Evolutionary conservation across 2,113 vertebrate genomes (phyloP).

Genomic region (Vulpes vulpes): DNA sequence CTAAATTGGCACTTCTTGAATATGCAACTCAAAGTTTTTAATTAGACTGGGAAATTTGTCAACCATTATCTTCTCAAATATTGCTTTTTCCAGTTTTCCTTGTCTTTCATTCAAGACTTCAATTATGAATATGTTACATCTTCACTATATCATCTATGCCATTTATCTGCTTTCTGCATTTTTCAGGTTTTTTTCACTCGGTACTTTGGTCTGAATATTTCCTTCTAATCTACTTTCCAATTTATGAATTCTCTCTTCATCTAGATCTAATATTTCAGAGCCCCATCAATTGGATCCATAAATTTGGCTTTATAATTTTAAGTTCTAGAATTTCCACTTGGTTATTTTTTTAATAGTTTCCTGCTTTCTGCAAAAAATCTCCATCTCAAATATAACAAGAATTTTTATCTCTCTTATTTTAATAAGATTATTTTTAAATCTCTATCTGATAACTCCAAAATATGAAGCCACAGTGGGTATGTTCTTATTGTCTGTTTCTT

Average conservation of each 20-base stretch:
- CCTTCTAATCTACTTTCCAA: conserved; percentile 27
- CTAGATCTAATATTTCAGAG: background rate
- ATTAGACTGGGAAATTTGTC: background rate
- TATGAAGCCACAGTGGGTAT: background rate
- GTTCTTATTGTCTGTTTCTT: background rate
- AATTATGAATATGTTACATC: background rate
- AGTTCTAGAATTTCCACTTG: conserved; percentile 11
- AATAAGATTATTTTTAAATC: background rate
- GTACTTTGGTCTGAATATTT: conserved; percentile 33
- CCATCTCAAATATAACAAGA: conserved; percentile 11
- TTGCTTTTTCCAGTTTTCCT: background rate
- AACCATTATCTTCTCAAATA: background rate
- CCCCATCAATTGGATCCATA: background rate
- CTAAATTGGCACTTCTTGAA: background rate
- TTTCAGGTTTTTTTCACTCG: background rate
- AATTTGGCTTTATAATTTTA: background rate
- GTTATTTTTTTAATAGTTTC: background rate
- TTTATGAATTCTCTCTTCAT: conserved; percentile 56
- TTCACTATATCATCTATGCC: background rate
- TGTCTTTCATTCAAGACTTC: background rate
- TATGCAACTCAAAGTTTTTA: conserved; percentile 1
- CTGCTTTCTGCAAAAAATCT: background rate
- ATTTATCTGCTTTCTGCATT: background rate
- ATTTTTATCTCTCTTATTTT: background rate
- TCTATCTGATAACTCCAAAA: background rate